Conservation (phyloP, 2,888 invertebrate genomes). For the Stegophylla sp. region DNA sequence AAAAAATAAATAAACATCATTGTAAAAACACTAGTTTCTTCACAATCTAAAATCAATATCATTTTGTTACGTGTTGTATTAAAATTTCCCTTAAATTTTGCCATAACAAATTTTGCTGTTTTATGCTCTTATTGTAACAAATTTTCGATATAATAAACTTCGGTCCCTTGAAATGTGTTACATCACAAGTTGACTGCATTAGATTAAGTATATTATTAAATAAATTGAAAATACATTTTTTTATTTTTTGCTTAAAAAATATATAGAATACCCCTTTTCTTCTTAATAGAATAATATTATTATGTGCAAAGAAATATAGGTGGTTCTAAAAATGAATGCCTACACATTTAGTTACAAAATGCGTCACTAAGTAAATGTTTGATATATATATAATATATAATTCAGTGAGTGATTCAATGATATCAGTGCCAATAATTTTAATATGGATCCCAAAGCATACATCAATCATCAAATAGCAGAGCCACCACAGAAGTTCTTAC, state of each 20-base stretch:
- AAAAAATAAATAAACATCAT: too few relatives aligned
- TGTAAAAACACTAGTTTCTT: too few relatives aligned
- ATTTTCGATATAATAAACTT: too few relatives aligned
- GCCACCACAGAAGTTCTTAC: slow-evolving; percentile 29
- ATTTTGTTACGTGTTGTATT: too few relatives aligned
- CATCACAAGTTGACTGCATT: too few relatives aligned
- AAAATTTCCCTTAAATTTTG: too few relatives aligned
- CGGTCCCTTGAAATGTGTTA: too few relatives aligned
- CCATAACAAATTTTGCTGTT: too few relatives aligned
- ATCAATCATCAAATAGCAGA: slow-evolving; percentile 46
- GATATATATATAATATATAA: background rate
- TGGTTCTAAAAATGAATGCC: slow-evolving; percentile 29
- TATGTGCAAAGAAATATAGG: background rate
- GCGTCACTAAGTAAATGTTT: slow-evolving; percentile 20
- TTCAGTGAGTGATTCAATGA: slow-evolving; percentile 37
- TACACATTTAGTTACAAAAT: slow-evolving; percentile 31
- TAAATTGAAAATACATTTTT: background rate
- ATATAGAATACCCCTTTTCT: background rate
- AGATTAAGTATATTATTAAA: background rate
- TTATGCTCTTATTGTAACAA: too few relatives aligned
- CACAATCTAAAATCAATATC: too few relatives aligned
- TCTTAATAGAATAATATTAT: background rate
- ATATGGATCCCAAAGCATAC: slow-evolving; percentile 36
- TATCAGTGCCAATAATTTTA: slow-evolving; percentile 45
- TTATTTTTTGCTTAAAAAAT: background rate